phyloP scores from a whole-genome alignment of 1,140 invertebrate species.

The Drosophila paulistorum region DNA sequence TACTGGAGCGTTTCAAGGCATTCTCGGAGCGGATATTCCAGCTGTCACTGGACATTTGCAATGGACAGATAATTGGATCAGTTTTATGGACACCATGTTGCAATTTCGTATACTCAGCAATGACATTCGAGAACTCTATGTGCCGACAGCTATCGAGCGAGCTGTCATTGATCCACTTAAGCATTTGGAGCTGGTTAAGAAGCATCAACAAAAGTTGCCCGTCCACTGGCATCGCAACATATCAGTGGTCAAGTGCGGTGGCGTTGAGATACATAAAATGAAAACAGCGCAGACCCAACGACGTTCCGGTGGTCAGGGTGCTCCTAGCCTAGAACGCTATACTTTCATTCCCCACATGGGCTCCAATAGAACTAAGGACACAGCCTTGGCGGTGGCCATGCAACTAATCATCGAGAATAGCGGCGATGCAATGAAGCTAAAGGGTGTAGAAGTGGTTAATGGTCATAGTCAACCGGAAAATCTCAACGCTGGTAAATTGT shows the following conservation, averaged over 20 bases:
- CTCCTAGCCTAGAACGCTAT: slow-evolving; percentile 92
- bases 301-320: slow-evolving; percentile 88
- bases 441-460: slow-evolving; percentile 88
- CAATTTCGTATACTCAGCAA: slow-evolving; percentile 94
- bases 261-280: slow-evolving; percentile 94
- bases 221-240: slow-evolving; percentile 90
- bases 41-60: slow-evolving; percentile 87
- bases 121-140: slow-evolving; percentile 89
- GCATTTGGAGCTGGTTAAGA: slow-evolving; percentile 85
- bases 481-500: slow-evolving; percentile 84
- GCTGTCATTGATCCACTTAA: slow-evolving; percentile 91
- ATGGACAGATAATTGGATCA: slow-evolving; percentile 96
- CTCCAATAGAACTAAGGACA: slow-evolving; percentile 85
- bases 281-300: slow-evolving; percentile 95
- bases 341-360: slow-evolving; percentile 89
- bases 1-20: slow-evolving; percentile 92
- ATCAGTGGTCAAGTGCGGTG: slow-evolving; percentile 91
- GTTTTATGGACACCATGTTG: slow-evolving; percentile 97
- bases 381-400: slow-evolving; percentile 85
- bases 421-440: slow-evolving; percentile 87
- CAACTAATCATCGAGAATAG: slow-evolving; percentile 92
- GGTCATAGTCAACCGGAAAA: slow-evolving; percentile 85
- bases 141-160: slow-evolving; percentile 94
- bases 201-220: slow-evolving; percentile 83
- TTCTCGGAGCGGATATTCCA: slow-evolving; percentile 87